phyloP scores from a whole-genome alignment of 2,888 invertebrate species.

The Xestia sexstrigata region DNA sequence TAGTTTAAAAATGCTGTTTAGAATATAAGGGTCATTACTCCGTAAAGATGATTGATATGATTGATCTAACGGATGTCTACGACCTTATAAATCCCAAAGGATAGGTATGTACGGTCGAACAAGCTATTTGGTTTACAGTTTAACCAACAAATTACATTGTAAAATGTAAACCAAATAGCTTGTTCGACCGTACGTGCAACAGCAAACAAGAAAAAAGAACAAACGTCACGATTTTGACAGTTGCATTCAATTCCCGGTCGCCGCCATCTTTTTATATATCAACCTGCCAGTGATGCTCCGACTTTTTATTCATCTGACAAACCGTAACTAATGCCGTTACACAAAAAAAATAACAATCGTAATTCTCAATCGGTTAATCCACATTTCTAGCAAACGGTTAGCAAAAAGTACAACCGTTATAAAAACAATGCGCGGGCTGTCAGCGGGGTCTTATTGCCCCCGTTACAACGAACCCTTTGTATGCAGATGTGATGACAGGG shows the following conservation, averaged over 20 bases:
- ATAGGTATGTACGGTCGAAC: too few species aligned
- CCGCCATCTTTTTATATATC: slow-evolving; percentile 44
- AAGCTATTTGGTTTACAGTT: too few species aligned
- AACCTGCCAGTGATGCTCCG: slow-evolving; percentile 30
- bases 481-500: slow-evolving; percentile 77
- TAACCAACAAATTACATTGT: too few species aligned
- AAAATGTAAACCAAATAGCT: too few species aligned
- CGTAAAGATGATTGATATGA: not conserved
- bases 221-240: slow-evolving; percentile 53
- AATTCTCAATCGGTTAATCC: slow-evolving; percentile 59
- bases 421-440: slow-evolving; percentile 63
- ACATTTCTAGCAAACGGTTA: slow-evolving; percentile 52
- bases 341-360: slow-evolving; percentile 59
- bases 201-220: slow-evolving; percentile 3
- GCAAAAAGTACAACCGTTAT: slow-evolving; percentile 68
- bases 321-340: slow-evolving; percentile 63
- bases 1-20: not conserved
- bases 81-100: slow-evolving; percentile 28
- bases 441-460: slow-evolving; percentile 51
- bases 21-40: not conserved
- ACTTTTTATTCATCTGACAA: slow-evolving; percentile 46
- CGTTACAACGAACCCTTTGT: slow-evolving; percentile 74
- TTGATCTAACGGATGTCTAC: slow-evolving; percentile 23
- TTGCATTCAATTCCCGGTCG: slow-evolving; percentile 42
- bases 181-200: not conserved